These are phyloP conservation scores for Plagiodera versicolora DNA, from an alignment of 2,888 invertebrate genomes.

Conservation along the genomic window DNA sequence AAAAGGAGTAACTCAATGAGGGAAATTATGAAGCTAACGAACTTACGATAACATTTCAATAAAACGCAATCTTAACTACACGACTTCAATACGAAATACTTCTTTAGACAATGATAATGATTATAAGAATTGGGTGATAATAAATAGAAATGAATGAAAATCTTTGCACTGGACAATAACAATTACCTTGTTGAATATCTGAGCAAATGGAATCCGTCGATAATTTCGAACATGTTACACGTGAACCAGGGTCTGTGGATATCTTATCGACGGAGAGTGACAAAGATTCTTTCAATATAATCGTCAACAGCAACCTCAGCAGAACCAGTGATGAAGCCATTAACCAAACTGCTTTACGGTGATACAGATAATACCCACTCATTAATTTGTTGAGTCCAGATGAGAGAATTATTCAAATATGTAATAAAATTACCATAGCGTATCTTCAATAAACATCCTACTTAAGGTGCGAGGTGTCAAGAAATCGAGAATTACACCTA, in stretches of 20 bases:
- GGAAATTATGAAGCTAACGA: no score
- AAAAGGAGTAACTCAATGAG: no score
- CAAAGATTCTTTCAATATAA: constrained; percentile 1
- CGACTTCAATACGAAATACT: no score
- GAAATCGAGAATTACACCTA: constrained; percentile 33
- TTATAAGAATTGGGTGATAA: no score
- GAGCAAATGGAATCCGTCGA: no score
- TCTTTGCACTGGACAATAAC: no score
- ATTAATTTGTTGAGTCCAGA: constrained; percentile 34
- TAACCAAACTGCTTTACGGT: constrained; percentile 18
- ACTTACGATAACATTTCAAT: no score
- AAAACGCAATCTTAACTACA: no score
- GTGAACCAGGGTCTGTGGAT: background rate
- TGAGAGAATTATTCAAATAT: constrained; percentile 34
- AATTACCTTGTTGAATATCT: no score
- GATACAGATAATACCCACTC: constrained; percentile 26
- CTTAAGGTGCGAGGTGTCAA: constrained; percentile 35
- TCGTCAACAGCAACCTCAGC: constrained; percentile 14
- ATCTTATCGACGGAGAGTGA: background rate
- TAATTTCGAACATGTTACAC: no score
- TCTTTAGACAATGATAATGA: no score
- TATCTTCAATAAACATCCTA: constrained; percentile 31
- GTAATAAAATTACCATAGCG: constrained; percentile 30
- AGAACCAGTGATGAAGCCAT: constrained; percentile 27
- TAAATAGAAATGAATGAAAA: no score